These are phyloP conservation scores for Trichopria drosophilae DNA, from an alignment of 2,888 invertebrate species.

Conservation along the genomic window DNA sequence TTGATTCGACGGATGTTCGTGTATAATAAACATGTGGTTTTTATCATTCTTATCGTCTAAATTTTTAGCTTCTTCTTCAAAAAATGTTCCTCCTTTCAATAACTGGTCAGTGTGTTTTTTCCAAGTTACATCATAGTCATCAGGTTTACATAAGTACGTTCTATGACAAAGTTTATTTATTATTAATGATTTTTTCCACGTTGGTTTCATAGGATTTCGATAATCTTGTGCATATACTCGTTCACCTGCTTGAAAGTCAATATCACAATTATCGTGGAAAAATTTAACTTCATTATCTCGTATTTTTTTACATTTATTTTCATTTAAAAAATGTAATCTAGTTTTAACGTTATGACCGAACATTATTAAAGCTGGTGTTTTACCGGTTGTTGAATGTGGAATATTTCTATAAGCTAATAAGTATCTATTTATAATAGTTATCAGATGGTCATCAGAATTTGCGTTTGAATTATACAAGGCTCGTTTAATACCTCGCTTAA, in stretches of 20 bases:
- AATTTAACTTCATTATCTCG: constrained; percentile 14
- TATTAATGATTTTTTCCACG: constrained; percentile 14
- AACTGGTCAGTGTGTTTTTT: constrained; percentile 26
- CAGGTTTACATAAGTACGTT: background rate
- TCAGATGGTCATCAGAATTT: too few species aligned
- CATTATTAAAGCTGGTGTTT: constrained; percentile 21
- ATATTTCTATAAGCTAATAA: constrained; percentile 21
- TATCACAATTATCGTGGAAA: constrained; percentile 20
- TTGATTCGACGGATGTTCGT: too few species aligned
- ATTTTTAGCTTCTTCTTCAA: background rate
- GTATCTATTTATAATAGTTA: constrained; percentile 18
- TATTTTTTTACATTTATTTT: background rate
- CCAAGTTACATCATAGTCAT: constrained; percentile 10
- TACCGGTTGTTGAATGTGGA: constrained; percentile 23
- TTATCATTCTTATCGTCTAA: background rate
- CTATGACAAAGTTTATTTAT: background rate
- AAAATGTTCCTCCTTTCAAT: constrained; percentile 14
- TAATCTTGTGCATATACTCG: constrained; percentile 24
- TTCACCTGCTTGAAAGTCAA: constrained; percentile 22
- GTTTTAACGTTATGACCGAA: constrained; percentile 14
- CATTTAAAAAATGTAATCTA: constrained; percentile 11
- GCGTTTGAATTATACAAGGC: constrained; percentile 3
- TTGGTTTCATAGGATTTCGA: constrained; percentile 20
- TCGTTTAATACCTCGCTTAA: constrained; percentile 13
- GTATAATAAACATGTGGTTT: too few species aligned